Base-by-base conservation (phyloP, 2,113 vertebrate genomes). In the Nannobrachium achirus region DNA sequence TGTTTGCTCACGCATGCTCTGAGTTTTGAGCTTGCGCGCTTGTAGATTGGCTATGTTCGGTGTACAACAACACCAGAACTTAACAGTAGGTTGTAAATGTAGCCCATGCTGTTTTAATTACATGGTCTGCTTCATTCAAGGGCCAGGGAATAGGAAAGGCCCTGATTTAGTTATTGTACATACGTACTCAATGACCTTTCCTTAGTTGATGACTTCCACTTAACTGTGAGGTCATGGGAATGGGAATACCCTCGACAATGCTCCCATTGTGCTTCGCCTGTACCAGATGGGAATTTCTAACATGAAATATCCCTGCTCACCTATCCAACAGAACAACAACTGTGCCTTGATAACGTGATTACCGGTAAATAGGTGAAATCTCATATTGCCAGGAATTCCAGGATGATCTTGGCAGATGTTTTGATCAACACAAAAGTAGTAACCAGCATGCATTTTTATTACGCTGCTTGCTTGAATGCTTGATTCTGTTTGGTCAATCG, bases 101-200 rank as follows among this genome's bases (percentile, higher is more conserved):
- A 19, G n/a, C 18, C 57, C 74, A 75, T 75, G 55, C 71, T 80
- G 71, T 14, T 80, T 78, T 80, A 25, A 71, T 76, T 78, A 63
- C 19, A 59, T 41, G 66, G 56, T 65, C 50, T 42, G 57, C 13
- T 66, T 74, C 68, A 57, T 68, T 38, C 11, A 44, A 45, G 49
- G 13, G 33, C 14, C 33, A 55, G 33, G 52, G 20, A 33, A 14
- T 14, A 38, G 52, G 20, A 33, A 48, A 55, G 20, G 19, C 55
- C 55, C 55, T 40, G 55, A 33, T 33, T 33, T 33, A 33, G 25
- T 33, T 33, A 33, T 33, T 33, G 25, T 2, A 33, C 25, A n/a
- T n/a, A n/a, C 6, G 25, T 33, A 33, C 41, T 79, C 48, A 16
- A 1, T 80, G 71, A 81, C 70, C 63, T 33, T 33, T 33, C 25